Base-by-base conservation (phyloP, 2,797 vertebrate genomes). In the Trichosurus vulpecula region DNA sequence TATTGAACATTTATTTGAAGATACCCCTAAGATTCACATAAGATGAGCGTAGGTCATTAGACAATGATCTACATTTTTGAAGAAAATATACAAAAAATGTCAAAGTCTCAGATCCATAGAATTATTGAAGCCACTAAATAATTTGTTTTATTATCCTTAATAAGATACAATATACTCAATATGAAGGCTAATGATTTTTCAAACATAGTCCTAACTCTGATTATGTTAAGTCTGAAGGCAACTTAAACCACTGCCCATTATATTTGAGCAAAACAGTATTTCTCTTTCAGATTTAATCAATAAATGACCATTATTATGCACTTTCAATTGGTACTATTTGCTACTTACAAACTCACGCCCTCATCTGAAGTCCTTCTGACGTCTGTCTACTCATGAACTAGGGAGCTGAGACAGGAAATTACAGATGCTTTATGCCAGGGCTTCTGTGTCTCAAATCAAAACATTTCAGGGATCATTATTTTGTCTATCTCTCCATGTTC, bases 201-300 rank as follows among this genome's bases (percentile, higher is more conserved):
- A 81, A 19, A 41, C 19, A 47, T 22, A 81, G 6, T 41, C n/a
- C n/a, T 81, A n/a, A 74, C n/a, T n/a, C 2, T 47, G 16, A 74
- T 90, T 16, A n/a, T 96, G 92, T 93, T 93, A 94, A 47, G 6
- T 41, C 90, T 56, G 61, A 8, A 52, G 41, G 31, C 56, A 90
- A 57, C 11, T 87, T 0, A 54, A 30, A 54, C 0, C 16, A 3
- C 6, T 74, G 13, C 0, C 55, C 19, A 74, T 55, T 57, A 56
- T 51, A 74, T 91, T 57, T 54, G 93, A 92, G 30, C 3, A 90
- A 89, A 94, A 29, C 12, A n/a, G 30, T 3, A 27, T 52, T 31
- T 2, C 12, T 31, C 35, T 74, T 14, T 89, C 12, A 74, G 0
- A 92, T 5, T 16, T 52, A n/a, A 61, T 0, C 25, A 2, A 47